These are phyloP conservation scores for Steromphala cineraria DNA, from an alignment of 2,888 invertebrate genomes.

Conservation along the genomic window DNA sequence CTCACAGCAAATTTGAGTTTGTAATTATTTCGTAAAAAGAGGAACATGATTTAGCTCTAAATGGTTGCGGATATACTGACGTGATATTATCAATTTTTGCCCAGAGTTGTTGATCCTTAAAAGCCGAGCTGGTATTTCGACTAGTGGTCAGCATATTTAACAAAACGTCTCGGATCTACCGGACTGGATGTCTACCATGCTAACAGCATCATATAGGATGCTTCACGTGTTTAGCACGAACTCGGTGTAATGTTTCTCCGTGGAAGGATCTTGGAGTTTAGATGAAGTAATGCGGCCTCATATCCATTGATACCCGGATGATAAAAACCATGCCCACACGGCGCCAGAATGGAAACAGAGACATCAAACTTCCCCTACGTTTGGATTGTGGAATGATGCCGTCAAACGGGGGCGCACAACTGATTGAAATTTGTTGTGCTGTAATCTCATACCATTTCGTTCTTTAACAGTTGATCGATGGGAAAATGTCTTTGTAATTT, in stretches of 20 bases:
- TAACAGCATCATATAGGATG: not conserved
- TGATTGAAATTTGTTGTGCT: not conserved
- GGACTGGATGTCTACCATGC: not conserved
- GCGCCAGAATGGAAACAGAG: constrained; percentile 1
- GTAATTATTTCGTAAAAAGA: too few relatives aligned
- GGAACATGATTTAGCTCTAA: too few relatives aligned
- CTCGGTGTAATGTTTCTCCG: not conserved
- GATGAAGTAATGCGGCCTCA: not conserved
- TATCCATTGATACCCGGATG: constrained; percentile 17
- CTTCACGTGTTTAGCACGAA: not conserved
- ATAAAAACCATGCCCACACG: not conserved
- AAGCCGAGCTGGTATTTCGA: too few relatives aligned
- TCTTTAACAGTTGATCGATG: constrained; percentile 8
- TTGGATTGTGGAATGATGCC: not conserved
- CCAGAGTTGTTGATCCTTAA: too few relatives aligned
- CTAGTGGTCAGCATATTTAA: not conserved
- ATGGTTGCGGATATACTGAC: too few relatives aligned
- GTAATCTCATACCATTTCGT: not conserved
- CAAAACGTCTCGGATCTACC: not conserved
- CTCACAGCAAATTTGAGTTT: too few relatives aligned
- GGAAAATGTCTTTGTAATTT: constrained; percentile 13
- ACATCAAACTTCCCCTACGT: not conserved
- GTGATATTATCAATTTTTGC: too few relatives aligned
- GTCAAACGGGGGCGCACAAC: not conserved
- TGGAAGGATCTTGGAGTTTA: not conserved